These are phyloP conservation scores for Sphecodes monilicornis DNA, from an alignment of 2,888 invertebrate genomes.

Conservation along the genomic window DNA sequence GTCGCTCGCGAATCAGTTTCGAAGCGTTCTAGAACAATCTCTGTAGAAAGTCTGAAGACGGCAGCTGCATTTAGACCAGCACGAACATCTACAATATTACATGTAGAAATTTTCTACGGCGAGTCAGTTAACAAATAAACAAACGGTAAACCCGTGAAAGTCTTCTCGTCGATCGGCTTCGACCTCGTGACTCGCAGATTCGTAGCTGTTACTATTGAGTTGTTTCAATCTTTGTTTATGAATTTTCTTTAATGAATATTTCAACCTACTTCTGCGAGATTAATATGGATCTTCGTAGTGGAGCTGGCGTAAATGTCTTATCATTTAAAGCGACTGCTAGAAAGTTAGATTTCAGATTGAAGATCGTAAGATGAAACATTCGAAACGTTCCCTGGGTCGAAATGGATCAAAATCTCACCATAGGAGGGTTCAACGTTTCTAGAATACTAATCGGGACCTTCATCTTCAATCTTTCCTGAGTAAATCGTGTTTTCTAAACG, in stretches of 20 bases:
- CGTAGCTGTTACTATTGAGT: not conserved
- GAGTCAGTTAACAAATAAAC: not conserved
- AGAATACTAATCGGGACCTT: not conserved
- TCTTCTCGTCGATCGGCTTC: not conserved
- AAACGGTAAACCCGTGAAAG: not conserved
- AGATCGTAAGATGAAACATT: not conserved
- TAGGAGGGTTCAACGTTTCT: not conserved
- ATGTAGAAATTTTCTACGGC: not conserved
- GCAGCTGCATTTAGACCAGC: not conserved
- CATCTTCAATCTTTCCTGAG: not conserved
- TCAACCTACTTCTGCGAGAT: not conserved
- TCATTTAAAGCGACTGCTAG: not conserved
- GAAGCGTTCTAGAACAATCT: not conserved
- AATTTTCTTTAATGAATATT: not conserved
- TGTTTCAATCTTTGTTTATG: not conserved
- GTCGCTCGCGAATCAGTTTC: not conserved
- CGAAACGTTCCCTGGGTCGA: not conserved
- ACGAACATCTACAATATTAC: not conserved
- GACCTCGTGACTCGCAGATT: not conserved
- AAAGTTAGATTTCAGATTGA: not conserved
- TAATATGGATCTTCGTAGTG: not conserved
- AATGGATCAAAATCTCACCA: not conserved
- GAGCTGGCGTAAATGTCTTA: not conserved
- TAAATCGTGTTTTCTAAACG: not conserved
- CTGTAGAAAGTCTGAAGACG: not conserved